Evolutionary conservation across 2,113 vertebrate species (phyloP).

Genomic region (Nibea coibor): DNA sequence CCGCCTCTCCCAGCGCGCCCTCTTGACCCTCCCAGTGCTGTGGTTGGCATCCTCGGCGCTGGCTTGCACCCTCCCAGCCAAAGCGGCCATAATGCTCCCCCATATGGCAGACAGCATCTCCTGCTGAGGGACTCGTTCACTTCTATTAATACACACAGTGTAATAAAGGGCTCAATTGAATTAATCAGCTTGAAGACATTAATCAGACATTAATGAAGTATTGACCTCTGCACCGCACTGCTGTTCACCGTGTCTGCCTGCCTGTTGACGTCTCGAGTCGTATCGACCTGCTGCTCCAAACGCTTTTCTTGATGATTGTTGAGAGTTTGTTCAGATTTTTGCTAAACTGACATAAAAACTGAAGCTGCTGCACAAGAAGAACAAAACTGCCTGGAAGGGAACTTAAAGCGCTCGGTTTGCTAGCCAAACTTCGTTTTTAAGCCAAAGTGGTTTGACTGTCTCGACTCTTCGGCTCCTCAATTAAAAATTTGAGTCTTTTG

Average conservation of each 20-base stretch:
- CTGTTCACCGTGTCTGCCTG: conserved; percentile 59
- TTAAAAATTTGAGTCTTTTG: no score
- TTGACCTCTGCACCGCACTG: conserved; percentile 72
- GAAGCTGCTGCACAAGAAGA: neutral
- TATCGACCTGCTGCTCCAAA: conserved; percentile 46
- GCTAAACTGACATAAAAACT: neutral
- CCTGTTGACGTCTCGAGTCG: conserved; percentile 44
- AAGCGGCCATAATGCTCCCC: conserved; percentile 54
- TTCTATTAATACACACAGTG: conserved; percentile 60
- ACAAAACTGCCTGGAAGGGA: no score
- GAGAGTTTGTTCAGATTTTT: conserved; percentile 10
- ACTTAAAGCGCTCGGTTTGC: no score
- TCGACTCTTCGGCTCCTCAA: no score
- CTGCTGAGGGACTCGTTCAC: conserved; percentile 70
- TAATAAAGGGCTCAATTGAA: conserved; percentile 75
- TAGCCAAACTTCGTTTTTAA: no score
- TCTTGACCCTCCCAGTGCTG: conserved; percentile 34
- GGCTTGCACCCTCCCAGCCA: conserved; percentile 31
- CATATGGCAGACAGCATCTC: conserved; percentile 70
- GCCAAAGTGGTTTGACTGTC: no score
- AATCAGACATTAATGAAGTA: conserved; percentile 79
- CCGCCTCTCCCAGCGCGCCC: conserved; percentile 18
- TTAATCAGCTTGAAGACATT: conserved; percentile 78
- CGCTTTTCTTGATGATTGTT: neutral
- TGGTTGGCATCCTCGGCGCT: conserved; percentile 8